Conservation (phyloP, 2,888 invertebrate species). For the Gryllus longicercus region DNA sequence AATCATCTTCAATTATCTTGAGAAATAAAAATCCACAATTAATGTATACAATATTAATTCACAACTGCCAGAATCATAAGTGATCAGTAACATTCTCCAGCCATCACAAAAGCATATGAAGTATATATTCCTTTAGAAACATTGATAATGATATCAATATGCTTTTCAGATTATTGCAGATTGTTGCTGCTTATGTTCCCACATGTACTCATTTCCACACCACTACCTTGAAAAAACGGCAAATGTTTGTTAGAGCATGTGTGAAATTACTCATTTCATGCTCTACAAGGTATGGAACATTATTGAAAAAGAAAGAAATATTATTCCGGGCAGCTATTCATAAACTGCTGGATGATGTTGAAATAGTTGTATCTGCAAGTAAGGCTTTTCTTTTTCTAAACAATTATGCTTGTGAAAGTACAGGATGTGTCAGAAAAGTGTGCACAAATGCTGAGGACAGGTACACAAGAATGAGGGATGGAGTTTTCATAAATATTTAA, state of each 20-base stretch:
- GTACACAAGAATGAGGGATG: background rate
- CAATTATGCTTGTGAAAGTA: background rate
- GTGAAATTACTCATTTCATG: conserved; percentile 58
- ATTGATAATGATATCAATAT: conserved; percentile 17
- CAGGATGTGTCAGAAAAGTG: background rate
- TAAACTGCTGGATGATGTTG: conserved; percentile 53
- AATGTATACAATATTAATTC: no score
- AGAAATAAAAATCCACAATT: no score
- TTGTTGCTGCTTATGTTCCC: conserved; percentile 57
- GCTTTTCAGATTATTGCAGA: conserved; percentile 55
- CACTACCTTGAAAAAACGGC: conserved; percentile 55
- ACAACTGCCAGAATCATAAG: no score
- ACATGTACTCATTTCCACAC: conserved; percentile 48
- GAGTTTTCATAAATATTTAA: no score
- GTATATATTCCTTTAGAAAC: background rate
- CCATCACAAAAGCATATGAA: no score
- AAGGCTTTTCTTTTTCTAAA: conserved; percentile 19
- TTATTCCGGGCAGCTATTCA: conserved; percentile 52
- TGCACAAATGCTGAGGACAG: background rate
- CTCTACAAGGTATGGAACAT: conserved; percentile 53
- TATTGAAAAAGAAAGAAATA: conserved; percentile 50
- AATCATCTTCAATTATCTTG: no score
- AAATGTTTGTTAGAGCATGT: conserved; percentile 58
- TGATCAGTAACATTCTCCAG: no score
- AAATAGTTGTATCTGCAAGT: conserved; percentile 50